Evolutionary conservation across 1,140 invertebrate genomes (phyloP).

Genomic region (Andricus grossulariae): DNA sequence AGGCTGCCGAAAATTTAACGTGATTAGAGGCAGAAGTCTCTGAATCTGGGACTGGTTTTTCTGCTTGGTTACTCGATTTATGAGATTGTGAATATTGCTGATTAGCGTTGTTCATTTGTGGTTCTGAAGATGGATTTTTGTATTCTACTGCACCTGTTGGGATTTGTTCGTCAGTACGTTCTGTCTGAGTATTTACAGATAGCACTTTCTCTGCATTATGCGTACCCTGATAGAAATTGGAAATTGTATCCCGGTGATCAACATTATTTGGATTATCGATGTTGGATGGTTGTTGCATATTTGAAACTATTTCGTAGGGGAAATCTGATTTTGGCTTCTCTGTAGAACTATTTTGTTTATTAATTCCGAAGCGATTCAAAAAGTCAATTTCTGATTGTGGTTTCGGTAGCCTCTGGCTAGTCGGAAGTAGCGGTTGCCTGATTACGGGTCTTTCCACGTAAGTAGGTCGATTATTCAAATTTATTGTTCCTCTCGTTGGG

Average conservation of each 20-base stretch:
- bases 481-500: slow-evolving; percentile 50
- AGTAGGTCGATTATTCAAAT: slow-evolving; percentile 57
- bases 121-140: slow-evolving; percentile 63
- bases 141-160: slow-evolving; percentile 64
- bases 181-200: slow-evolving; percentile 37
- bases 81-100: slow-evolving; percentile 34
- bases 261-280: slow-evolving; percentile 41
- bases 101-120: slow-evolving; percentile 46
- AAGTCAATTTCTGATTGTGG: slow-evolving; percentile 50
- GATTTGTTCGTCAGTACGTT: slow-evolving; percentile 50
- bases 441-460: slow-evolving; percentile 58
- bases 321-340: slow-evolving; percentile 44
- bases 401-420: slow-evolving; percentile 55
- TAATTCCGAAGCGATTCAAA: slow-evolving; percentile 38
- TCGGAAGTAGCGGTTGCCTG: slow-evolving; percentile 56
- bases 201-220: slow-evolving; percentile 17
- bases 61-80: slow-evolving; percentile 36
- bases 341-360: slow-evolving; percentile 44
- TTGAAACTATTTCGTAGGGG: slow-evolving; percentile 38
- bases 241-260: slow-evolving; percentile 45
- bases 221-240: slow-evolving; percentile 44
- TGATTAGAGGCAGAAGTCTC: slow-evolving; percentile 66
- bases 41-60: slow-evolving; percentile 56
- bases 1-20: slow-evolving; percentile 57
- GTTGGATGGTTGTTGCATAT: slow-evolving; percentile 39